Evolutionary conservation across 2,113 vertebrate species (phyloP).

Genomic region (Carlito syrichta): DNA sequence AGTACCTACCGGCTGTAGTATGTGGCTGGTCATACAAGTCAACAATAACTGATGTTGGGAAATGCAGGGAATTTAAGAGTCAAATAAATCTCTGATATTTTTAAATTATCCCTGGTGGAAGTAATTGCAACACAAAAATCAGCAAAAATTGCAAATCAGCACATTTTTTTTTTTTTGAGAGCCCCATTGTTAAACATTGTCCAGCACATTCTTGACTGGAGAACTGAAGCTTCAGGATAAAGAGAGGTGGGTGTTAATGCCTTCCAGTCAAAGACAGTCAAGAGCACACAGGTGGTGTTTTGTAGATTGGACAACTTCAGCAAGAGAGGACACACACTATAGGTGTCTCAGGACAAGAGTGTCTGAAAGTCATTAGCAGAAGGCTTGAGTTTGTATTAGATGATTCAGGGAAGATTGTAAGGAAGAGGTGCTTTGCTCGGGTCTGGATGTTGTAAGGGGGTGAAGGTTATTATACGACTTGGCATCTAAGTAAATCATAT

Average conservation of each 20-base stretch:
- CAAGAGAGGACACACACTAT: fast-evolving
- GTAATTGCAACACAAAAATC: background rate
- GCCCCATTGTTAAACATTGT: background rate
- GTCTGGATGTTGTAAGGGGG: too few relatives aligned
- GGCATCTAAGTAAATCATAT: background rate
- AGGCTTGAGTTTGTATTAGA: background rate
- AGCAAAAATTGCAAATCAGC: background rate
- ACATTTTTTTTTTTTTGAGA: background rate
- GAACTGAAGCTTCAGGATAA: background rate
- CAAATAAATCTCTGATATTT: background rate
- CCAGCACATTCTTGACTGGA: background rate
- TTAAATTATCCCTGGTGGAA: background rate
- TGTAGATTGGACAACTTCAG: too few relatives aligned
- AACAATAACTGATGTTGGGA: background rate
- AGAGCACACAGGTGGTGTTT: fast-evolving
- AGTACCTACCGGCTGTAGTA: fast-evolving
- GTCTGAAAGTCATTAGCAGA: background rate
- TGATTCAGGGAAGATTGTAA: background rate
- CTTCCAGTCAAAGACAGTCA: background rate
- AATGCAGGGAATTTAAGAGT: background rate
- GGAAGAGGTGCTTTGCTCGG: background rate
- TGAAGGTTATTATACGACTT: background rate
- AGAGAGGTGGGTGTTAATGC: background rate
- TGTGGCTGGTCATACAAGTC: fast-evolving
- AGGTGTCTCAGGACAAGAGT: too few relatives aligned